Conservation (phyloP, 2,113 vertebrate genomes). For the Mormoops blainvillei region DNA sequence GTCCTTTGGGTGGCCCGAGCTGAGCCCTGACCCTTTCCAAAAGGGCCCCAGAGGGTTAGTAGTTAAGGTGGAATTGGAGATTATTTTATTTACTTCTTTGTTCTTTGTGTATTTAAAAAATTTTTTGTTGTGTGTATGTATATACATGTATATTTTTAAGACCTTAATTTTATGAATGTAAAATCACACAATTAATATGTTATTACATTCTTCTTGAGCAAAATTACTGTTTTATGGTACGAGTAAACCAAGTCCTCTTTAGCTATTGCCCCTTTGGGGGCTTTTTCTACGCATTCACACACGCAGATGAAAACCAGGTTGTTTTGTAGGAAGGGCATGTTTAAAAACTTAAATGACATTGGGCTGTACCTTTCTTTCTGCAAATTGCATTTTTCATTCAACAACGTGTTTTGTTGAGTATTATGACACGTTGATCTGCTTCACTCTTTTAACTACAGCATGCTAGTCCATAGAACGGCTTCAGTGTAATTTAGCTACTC, state of each 20-base stretch:
- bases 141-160: background rate
- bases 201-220: background rate
- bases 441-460: background rate
- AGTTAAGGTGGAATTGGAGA: background rate
- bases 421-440: background rate
- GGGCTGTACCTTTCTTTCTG: background rate
- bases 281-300: background rate
- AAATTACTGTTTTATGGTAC: background rate
- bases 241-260: background rate
- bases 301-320: background rate
- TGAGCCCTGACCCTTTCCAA: background rate
- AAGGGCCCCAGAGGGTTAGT: background rate
- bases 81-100: constrained; percentile 1
- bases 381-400: background rate
- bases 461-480: background rate
- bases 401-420: background rate
- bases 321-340: background rate
- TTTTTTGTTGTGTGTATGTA: background rate
- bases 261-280: background rate
- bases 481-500: background rate
- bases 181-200: background rate
- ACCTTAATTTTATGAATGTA: background rate
- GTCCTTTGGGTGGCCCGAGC: background rate
- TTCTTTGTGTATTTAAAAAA: background rate
- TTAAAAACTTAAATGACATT: background rate